Evolutionary conservation across 1,140 invertebrate genomes (phyloP).

Genomic region (Pseudobourletiella spinata): DNA sequence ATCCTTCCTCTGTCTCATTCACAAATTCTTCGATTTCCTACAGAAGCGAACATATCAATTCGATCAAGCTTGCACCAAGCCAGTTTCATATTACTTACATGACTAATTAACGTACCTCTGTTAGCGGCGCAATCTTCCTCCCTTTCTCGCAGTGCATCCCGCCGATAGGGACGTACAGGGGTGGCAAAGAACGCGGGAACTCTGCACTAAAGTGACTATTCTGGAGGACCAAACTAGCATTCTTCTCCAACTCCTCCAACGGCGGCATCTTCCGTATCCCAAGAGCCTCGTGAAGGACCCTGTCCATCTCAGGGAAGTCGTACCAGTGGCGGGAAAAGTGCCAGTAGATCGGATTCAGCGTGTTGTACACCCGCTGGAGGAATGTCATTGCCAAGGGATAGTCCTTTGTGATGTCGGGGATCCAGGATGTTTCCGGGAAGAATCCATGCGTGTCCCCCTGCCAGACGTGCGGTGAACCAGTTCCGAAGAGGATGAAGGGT

Average conservation of each 20-base stretch:
- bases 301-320: constrained; percentile 8
- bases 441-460: constrained; percentile 21
- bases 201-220: constrained; percentile 30
- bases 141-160: constrained; percentile 14
- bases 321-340: background rate
- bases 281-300: constrained; percentile 1
- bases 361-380: constrained; percentile 2
- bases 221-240: constrained; percentile 15
- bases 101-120: background rate
- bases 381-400: constrained; percentile 16
- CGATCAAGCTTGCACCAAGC: no score
- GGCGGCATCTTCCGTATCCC: background rate
- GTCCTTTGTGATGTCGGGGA: constrained; percentile 13
- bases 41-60: no score
- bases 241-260: constrained; percentile 7
- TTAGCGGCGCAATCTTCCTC: background rate
- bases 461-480: background rate
- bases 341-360: constrained; percentile 1
- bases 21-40: constrained; percentile 23
- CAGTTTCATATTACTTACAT: no score
- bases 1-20: constrained; percentile 13
- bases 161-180: constrained; percentile 11
- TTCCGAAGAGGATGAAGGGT: constrained; percentile 14
- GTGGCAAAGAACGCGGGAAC: constrained; percentile 22
- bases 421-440: constrained; percentile 18